phyloP scores from a whole-genome alignment of 1,140 invertebrate genomes.

The Kradibia gibbosae region DNA sequence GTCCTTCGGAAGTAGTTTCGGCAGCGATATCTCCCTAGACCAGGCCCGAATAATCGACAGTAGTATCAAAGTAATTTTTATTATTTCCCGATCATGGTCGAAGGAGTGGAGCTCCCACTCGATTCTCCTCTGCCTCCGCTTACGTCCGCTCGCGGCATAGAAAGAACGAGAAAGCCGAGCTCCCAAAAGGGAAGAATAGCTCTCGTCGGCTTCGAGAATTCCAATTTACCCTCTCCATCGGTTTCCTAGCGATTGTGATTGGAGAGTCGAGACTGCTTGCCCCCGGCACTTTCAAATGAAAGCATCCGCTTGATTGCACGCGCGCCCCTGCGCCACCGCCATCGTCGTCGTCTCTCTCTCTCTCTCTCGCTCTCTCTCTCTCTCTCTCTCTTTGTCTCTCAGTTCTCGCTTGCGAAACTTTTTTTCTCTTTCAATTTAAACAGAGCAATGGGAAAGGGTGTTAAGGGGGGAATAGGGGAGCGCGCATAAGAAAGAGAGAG shows the following conservation, averaged over 20 bases:
- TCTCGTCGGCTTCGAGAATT: constrained; percentile 67
- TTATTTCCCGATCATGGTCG: background rate
- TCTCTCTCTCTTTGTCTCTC: constrained; percentile 41
- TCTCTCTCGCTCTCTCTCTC: constrained; percentile 52
- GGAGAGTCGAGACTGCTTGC: constrained; percentile 10
- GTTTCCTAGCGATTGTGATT: constrained; percentile 55
- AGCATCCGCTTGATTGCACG: constrained; percentile 64
- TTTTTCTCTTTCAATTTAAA: constrained; percentile 51
- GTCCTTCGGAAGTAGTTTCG: background rate
- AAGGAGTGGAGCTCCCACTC: background rate
- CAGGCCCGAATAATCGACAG: background rate
- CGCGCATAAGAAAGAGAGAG: background rate
- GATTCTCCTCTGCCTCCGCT: background rate
- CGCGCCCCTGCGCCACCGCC: constrained; percentile 45
- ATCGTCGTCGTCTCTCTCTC: constrained; percentile 31
- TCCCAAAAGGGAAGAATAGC: constrained; percentile 55
- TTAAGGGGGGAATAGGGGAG: background rate
- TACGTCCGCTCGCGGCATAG: background rate
- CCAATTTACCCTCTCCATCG: constrained; percentile 67
- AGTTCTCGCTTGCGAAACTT: constrained; percentile 52
- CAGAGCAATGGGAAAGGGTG: background rate
- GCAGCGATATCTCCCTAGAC: background rate
- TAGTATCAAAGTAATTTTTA: background rate
- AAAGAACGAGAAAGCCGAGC: constrained; percentile 16
- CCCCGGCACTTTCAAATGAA: constrained; percentile 60